These are phyloP conservation scores for Cnemophilus loriae DNA, from an alignment of 2,113 vertebrate species.

Conservation along the genomic window DNA sequence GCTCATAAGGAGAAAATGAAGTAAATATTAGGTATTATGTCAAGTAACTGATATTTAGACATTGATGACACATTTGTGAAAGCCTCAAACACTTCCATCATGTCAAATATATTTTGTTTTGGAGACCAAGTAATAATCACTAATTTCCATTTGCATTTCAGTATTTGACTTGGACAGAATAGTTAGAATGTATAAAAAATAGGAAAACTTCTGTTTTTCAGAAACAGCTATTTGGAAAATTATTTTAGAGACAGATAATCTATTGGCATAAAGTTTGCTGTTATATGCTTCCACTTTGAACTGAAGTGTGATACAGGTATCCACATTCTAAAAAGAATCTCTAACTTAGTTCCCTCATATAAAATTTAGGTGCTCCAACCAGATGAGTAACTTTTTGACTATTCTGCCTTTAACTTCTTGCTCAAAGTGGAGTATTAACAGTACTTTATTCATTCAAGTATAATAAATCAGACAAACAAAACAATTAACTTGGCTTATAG, in stretches of 20 bases:
- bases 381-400: not conserved
- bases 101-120: not conserved
- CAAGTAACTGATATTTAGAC: not conserved
- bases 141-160: not conserved
- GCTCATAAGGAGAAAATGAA: not conserved
- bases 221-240: not conserved
- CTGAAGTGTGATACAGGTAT: not conserved
- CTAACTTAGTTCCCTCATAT: not conserved
- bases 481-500: not conserved
- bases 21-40: not conserved
- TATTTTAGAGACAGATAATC: not conserved
- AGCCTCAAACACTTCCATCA: not conserved
- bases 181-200: not conserved
- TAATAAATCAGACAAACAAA: slow-evolving; percentile 18
- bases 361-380: not conserved
- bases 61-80: not conserved
- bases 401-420: not conserved
- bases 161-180: not conserved
- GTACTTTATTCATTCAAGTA: not conserved
- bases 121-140: not conserved
- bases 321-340: not conserved
- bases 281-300: not conserved
- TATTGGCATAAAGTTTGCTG: not conserved
- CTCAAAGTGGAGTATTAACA: not conserved
- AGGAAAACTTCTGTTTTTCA: not conserved